phyloP scores from a whole-genome alignment of 2,888 invertebrate genomes.

The Oegoconia quadripuncta region DNA sequence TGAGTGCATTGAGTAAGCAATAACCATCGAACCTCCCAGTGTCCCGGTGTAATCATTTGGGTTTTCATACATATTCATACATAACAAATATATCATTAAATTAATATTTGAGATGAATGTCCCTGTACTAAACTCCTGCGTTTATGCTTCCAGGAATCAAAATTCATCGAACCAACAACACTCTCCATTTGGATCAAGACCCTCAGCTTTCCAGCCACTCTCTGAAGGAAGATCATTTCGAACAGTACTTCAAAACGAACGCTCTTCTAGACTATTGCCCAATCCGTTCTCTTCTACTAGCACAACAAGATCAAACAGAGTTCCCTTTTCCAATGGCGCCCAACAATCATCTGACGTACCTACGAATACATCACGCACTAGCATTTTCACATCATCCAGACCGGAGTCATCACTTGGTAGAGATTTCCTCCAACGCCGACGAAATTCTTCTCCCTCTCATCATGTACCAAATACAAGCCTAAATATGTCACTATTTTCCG shows the following conservation, averaged over 20 bases:
- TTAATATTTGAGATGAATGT: no score
- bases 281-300: conserved; percentile 59
- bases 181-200: conserved; percentile 54
- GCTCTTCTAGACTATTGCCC: conserved; percentile 51
- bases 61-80: no score
- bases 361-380: conserved; percentile 56
- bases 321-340: conserved; percentile 31
- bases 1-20: no score
- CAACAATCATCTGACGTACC: conserved; percentile 27
- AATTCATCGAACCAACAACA: conserved; percentile 40
- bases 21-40: no score
- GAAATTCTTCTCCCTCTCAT: conserved; percentile 35
- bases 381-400: conserved; percentile 56
- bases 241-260: conserved; percentile 49
- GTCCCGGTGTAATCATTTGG: no score
- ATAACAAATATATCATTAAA: no score
- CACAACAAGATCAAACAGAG: conserved; percentile 34
- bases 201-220: conserved; percentile 66
- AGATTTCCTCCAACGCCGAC: conserved; percentile 36
- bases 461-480: conserved; percentile 15
- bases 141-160: conserved; percentile 41
- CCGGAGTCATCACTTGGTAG: conserved; percentile 33
- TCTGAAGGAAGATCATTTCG: conserved; percentile 48
- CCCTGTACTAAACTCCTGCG: no score
- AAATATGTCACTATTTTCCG: conserved; percentile 2